These are phyloP conservation scores for Aleiodes alternator DNA, from an alignment of 2,888 invertebrate genomes.

Conservation along the genomic window DNA sequence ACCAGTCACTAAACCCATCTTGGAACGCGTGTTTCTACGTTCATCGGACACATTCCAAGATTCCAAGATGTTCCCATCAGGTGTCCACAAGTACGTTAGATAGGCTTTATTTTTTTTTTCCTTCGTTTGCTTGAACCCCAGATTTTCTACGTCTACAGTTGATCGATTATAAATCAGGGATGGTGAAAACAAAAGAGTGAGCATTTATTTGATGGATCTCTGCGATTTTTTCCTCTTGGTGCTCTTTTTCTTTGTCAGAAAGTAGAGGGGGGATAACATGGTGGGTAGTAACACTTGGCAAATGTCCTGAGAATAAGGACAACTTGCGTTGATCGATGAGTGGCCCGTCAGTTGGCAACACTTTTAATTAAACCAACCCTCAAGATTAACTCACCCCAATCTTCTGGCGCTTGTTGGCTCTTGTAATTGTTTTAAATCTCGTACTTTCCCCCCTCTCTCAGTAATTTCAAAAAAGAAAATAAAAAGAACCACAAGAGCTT, in stretches of 20 bases:
- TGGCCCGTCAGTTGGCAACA: slow-evolving; percentile 75
- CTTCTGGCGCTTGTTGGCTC: slow-evolving; percentile 55
- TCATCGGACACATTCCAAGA: slow-evolving; percentile 51
- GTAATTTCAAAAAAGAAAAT: slow-evolving; percentile 56
- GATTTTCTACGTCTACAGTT: slow-evolving; percentile 44
- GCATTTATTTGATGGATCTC: slow-evolving; percentile 34
- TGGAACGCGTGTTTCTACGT: slow-evolving; percentile 50
- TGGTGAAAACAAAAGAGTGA: slow-evolving; percentile 31
- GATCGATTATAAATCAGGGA: slow-evolving; percentile 36
- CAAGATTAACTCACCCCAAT: slow-evolving; percentile 73
- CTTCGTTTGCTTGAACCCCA: background rate
- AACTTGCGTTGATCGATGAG: slow-evolving; percentile 74
- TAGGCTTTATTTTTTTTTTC: background rate
- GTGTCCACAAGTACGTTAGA: slow-evolving; percentile 22
- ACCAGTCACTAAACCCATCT: slow-evolving; percentile 37
- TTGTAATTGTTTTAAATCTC: slow-evolving; percentile 76
- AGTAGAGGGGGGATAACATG: slow-evolving; percentile 41
- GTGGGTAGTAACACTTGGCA: slow-evolving; percentile 44
- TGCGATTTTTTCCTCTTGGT: slow-evolving; percentile 13
- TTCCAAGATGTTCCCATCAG: slow-evolving; percentile 49
- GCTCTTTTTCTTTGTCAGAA: background rate
- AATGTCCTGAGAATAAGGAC: slow-evolving; percentile 51
- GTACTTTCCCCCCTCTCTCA: slow-evolving; percentile 58
- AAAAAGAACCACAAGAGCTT: slow-evolving; percentile 70
- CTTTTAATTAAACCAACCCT: slow-evolving; percentile 75